Percentiles rank a stretch among this genome's conserved stretches.
Conservation (phyloP, 2,797 vertebrate species). For the Danio choprae region DNA sequence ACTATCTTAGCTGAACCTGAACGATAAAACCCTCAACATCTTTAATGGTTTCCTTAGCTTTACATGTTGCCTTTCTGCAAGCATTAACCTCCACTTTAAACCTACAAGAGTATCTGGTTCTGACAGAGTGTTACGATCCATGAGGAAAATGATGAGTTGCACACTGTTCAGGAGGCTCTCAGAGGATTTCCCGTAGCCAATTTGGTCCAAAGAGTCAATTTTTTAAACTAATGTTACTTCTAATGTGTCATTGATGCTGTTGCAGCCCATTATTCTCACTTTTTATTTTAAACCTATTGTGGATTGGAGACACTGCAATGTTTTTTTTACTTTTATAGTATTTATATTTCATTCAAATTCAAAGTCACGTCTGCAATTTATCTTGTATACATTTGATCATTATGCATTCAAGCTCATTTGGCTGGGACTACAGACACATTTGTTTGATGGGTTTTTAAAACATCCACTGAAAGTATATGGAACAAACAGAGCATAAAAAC, state of each 20-base stretch:
- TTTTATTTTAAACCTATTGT: constrained; percentile 22
- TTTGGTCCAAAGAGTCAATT: not conserved
- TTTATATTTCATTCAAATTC: not conserved
- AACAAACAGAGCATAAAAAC: not conserved
- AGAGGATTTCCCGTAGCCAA: not conserved
- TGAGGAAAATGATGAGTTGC: not conserved
- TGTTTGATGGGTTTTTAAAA: not conserved
- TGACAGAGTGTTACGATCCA: not conserved
- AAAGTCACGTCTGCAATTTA: not conserved
- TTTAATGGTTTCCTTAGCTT: not conserved
- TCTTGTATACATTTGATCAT: constrained; percentile 5
- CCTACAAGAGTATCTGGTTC: constrained; percentile 9
- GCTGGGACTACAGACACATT: not conserved
- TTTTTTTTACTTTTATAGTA: not conserved
- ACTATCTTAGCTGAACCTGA: constrained; percentile 7
- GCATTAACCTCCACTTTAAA: constrained; percentile 15
- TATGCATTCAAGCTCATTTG: not conserved
- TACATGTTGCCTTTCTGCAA: not conserved
- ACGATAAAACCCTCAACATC: not conserved
- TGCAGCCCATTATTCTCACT: constrained; percentile 7
- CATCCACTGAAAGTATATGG: not conserved
- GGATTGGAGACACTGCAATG: not conserved
- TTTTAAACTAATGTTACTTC: constrained; percentile 14
- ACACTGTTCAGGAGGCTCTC: not conserved
- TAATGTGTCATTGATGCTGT: constrained; percentile 18